phyloP scores from a whole-genome alignment of 1,140 invertebrate genomes.

The Philotrypesis tridentata region DNA sequence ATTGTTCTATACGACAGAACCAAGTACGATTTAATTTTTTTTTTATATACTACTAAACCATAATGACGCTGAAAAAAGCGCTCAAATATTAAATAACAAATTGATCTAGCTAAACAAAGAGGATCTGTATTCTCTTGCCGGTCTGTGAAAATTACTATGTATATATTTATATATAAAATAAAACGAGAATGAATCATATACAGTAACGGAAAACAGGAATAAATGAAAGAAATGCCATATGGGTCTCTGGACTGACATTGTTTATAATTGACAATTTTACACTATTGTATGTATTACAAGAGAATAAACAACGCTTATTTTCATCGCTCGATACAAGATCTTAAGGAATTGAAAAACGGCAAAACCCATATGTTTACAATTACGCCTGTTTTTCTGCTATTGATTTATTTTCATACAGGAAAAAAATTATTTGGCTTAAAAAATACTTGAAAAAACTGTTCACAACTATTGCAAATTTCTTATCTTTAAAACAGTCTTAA shows the following conservation, averaged over 20 bases:
- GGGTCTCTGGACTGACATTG: constrained; percentile 41
- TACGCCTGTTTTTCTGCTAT: constrained; percentile 46
- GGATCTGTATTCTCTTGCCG: constrained; percentile 46
- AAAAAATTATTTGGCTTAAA: constrained; percentile 54
- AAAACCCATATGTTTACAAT: constrained; percentile 42
- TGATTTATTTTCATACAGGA: constrained; percentile 43
- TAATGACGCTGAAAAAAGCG: constrained; percentile 46
- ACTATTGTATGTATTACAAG: constrained; percentile 27
- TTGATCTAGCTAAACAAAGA: constrained; percentile 64
- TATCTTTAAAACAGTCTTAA: constrained; percentile 50
- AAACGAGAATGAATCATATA: constrained; percentile 44
- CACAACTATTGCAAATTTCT: constrained; percentile 39
- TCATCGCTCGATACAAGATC: background rate
- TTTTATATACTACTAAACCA: constrained; percentile 42
- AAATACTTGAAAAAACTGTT: constrained; percentile 52
- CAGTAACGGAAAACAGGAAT: constrained; percentile 13
- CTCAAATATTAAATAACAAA: constrained; percentile 60
- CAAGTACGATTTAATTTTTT: constrained; percentile 39
- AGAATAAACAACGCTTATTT: constrained; percentile 20
- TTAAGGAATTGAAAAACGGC: constrained; percentile 5
- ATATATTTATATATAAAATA: constrained; percentile 37
- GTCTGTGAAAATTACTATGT: constrained; percentile 48
- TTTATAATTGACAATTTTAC: constrained; percentile 48
- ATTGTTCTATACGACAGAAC: constrained; percentile 46
- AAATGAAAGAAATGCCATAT: constrained; percentile 29